Conservation (phyloP, 2,113 vertebrate species). For the Candoia aspera region DNA sequence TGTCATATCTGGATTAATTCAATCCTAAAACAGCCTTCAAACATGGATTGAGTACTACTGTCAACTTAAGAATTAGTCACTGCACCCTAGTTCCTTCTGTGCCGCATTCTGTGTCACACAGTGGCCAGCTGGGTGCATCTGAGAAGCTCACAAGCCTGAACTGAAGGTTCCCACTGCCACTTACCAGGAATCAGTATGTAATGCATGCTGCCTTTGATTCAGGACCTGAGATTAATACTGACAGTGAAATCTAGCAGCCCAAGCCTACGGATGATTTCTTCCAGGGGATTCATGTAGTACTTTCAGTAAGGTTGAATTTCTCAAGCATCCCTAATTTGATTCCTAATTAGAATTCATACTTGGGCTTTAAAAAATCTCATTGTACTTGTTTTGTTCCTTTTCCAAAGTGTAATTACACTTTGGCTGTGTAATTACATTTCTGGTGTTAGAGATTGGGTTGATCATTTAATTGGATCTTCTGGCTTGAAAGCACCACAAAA, state of each 20-base stretch:
- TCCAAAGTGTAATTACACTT: too few species aligned
- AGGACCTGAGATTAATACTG: background rate
- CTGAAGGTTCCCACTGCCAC: background rate
- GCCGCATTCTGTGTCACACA: background rate
- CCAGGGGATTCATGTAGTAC: background rate
- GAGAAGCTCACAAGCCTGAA: background rate
- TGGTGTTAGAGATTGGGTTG: background rate
- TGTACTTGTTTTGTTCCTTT: background rate
- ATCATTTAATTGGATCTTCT: background rate
- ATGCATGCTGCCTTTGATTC: background rate
- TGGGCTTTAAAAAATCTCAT: background rate
- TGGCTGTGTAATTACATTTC: background rate
- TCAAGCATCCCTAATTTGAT: background rate
- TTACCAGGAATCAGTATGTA: background rate
- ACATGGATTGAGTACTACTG: background rate
- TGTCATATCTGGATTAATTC: background rate
- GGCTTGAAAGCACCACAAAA: background rate
- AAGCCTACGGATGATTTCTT: background rate
- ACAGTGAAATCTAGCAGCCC: background rate
- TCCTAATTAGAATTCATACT: background rate
- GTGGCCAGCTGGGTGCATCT: background rate
- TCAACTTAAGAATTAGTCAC: background rate
- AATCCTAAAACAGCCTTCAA: background rate
- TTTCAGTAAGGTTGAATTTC: background rate
- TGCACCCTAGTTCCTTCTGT: background rate